Conservation (phyloP, 2,113 vertebrate genomes). For the Hydrochoerus hydrochaeris region DNA sequence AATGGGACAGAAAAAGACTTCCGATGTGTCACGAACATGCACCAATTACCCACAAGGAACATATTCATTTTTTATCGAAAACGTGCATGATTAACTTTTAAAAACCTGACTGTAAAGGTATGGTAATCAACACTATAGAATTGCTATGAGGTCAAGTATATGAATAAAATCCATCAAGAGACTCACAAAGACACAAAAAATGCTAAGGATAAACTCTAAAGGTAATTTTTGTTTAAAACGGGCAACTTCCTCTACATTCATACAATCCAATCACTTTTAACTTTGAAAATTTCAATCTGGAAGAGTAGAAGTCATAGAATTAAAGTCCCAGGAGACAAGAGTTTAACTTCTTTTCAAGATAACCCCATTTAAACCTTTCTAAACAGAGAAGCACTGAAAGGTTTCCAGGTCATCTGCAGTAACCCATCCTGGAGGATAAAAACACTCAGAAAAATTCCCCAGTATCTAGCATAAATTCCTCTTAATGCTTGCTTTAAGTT, state of each 20-base stretch:
- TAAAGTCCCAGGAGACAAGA: neutral
- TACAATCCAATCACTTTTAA: constrained; percentile 29
- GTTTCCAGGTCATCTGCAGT: constrained; percentile 27
- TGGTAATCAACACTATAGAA: neutral
- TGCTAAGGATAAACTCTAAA: constrained; percentile 13
- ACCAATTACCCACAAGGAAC: neutral
- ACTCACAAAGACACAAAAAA: neutral
- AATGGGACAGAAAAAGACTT: neutral
- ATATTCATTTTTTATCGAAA: neutral
- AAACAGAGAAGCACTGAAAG: constrained; percentile 51
- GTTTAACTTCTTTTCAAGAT: constrained; percentile 6
- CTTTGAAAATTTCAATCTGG: constrained; percentile 47
- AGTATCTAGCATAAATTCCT: constrained; percentile 69
- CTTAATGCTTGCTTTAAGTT: constrained; percentile 48
- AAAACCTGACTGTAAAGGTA: neutral
- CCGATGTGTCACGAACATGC: neutral
- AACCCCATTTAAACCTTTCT: constrained; percentile 37
- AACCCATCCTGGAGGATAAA: constrained; percentile 58
- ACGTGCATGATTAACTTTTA: neutral
- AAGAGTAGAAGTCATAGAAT: constrained; percentile 3
- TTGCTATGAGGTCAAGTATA: neutral
- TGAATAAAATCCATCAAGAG: neutral
- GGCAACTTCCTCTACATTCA: neutral
- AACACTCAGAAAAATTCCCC: constrained; percentile 56
- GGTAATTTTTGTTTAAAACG: constrained; percentile 13